phyloP scores from a whole-genome alignment of 2,113 vertebrate genomes.

The Recurvirostra avosetta region DNA sequence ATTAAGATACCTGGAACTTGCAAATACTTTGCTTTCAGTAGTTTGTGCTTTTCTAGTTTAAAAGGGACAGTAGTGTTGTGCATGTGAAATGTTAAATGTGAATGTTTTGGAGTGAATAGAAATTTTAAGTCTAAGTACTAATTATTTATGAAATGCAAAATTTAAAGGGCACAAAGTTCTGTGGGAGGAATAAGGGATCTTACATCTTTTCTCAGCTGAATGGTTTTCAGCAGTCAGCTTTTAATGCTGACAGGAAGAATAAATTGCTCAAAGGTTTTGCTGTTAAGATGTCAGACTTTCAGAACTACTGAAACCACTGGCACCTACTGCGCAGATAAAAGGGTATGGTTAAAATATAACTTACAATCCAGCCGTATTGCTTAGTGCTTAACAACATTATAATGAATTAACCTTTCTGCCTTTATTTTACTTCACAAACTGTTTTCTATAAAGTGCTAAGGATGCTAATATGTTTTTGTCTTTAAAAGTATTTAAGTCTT shows the following conservation, averaged over 20 bases:
- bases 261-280: not conserved
- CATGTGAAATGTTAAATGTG: constrained; percentile 42
- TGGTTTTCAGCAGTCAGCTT: not conserved
- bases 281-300: not conserved
- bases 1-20: not conserved
- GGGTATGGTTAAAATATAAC: not conserved
- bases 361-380: not conserved
- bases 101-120: constrained; percentile 40
- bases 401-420: not conserved
- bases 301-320: not conserved
- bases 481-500: not conserved
- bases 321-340: not conserved
- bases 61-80: constrained; percentile 21
- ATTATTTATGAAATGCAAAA: not conserved
- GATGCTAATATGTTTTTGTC: not conserved
- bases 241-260: not conserved
- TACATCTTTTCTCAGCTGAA: not conserved
- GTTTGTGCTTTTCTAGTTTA: constrained; percentile 38
- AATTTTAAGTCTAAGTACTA: not conserved
- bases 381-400: not conserved
- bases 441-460: not conserved
- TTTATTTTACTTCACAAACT: not conserved
- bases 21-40: constrained; percentile 6
- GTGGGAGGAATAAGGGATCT: not conserved
- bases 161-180: not conserved